These are phyloP conservation scores for Cariama cristata DNA, from an alignment of 2,113 vertebrate species.

Conservation along the genomic window DNA sequence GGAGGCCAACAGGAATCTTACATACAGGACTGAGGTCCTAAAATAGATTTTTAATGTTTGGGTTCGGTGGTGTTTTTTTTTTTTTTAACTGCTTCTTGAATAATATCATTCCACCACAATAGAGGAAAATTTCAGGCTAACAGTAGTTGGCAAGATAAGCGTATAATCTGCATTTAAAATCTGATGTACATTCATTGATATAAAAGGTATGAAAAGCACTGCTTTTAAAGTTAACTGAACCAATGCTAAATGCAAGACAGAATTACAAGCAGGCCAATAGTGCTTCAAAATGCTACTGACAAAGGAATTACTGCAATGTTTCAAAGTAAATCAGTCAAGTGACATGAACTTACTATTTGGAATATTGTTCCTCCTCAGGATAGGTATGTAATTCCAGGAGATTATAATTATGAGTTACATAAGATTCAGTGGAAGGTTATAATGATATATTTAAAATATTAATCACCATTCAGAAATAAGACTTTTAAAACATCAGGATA, in stretches of 20 bases:
- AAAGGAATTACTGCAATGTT: neutral
- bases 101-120: neutral
- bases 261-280: neutral
- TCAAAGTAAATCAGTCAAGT: constrained; percentile 29
- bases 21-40: neutral
- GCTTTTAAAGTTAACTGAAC: constrained; percentile 11
- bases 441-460: constrained; percentile 18
- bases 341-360: neutral
- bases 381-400: neutral
- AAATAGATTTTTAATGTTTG: neutral
- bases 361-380: constrained; percentile 11
- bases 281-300: neutral
- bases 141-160: constrained; percentile 13
- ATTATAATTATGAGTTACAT: constrained; percentile 32
- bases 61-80: neutral
- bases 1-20: neutral
- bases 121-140: constrained; percentile 8
- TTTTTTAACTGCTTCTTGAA: neutral
- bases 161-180: constrained; percentile 41
- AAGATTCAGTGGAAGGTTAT: neutral
- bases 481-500: neutral
- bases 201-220: neutral
- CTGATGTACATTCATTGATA: neutral
- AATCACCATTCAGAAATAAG: constrained; percentile 9
- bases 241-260: neutral